Conservation (phyloP, 1,140 invertebrate genomes). For the Adelges cooleyi region DNA sequence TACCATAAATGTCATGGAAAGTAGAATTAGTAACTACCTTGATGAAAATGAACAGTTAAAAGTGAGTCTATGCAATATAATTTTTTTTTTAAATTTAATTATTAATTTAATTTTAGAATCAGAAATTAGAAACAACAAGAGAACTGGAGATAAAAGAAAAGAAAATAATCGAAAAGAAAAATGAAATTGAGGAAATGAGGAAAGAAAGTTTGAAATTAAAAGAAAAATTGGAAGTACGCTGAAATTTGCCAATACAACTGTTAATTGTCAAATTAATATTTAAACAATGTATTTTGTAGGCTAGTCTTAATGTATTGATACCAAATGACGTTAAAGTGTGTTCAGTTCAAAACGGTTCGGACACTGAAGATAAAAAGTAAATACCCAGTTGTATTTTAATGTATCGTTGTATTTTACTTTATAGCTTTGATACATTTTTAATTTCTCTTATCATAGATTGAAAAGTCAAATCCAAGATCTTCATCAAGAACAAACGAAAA, state of each 20-base stretch:
- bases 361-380: too few species aligned
- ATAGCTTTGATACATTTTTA: too few species aligned
- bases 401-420: too few species aligned
- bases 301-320: too few species aligned
- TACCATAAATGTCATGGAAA: neutral
- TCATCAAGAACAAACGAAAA: constrained; percentile 15
- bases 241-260: too few species aligned
- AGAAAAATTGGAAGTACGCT: constrained; percentile 1
- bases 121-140: neutral
- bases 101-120: neutral
- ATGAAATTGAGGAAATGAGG: neutral
- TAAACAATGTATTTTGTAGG: too few species aligned
- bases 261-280: too few species aligned
- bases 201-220: neutral
- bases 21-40: neutral
- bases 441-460: neutral
- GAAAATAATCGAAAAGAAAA: neutral
- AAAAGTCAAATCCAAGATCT: constrained; percentile 23
- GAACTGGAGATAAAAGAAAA: constrained; percentile 6
- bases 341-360: too few species aligned
- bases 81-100: neutral
- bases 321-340: too few species aligned
- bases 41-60: constrained; percentile 8
- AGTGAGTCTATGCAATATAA: neutral
- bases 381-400: too few species aligned